A percentile compares a stretch with the other conserved stretches of the same genome.
phyloP scores from a whole-genome alignment of 1,140 invertebrate species.

The Pristionchus pacificus region DNA sequence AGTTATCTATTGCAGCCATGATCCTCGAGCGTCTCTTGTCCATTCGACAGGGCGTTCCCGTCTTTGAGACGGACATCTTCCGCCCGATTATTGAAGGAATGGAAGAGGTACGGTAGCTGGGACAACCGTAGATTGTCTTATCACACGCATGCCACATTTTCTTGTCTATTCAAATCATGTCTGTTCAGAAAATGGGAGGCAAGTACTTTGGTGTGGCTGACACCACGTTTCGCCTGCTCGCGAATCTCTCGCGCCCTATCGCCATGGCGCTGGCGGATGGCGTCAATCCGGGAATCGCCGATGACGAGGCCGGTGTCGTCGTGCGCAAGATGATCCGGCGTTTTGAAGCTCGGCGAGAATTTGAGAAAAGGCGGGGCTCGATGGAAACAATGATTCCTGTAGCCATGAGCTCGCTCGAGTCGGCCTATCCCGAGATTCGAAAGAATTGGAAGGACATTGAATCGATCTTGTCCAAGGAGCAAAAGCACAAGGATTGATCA shows the following conservation, averaged over 20 bases:
- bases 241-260: constrained; percentile 90
- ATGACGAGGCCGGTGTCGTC: constrained; percentile 71
- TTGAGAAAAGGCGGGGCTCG: constrained; percentile 9
- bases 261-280: constrained; percentile 93
- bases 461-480: no score
- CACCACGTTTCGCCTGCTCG: constrained; percentile 14
- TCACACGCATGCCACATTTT: no score
- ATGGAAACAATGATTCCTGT: constrained; percentile 18
- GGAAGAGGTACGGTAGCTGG: no score
- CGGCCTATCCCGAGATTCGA: no score
- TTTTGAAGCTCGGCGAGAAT: constrained; percentile 10
- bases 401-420: no score
- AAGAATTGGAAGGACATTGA: no score
- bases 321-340: constrained; percentile 29
- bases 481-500: no score
- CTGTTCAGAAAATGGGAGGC: no score
- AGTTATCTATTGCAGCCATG: constrained; percentile 90
- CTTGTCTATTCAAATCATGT: no score
- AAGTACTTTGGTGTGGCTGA: no score
- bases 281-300: constrained; percentile 87
- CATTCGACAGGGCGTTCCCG: constrained; percentile 93
- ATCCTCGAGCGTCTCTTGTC: constrained; percentile 94
- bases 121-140: no score
- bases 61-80: constrained; percentile 98
- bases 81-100: constrained; percentile 74